A percentile compares a stretch with the other conserved stretches of the same genome.
Conservation (phyloP, 92 coral and sea anemone genomes). For the Siderastrea siderea region DNA sequence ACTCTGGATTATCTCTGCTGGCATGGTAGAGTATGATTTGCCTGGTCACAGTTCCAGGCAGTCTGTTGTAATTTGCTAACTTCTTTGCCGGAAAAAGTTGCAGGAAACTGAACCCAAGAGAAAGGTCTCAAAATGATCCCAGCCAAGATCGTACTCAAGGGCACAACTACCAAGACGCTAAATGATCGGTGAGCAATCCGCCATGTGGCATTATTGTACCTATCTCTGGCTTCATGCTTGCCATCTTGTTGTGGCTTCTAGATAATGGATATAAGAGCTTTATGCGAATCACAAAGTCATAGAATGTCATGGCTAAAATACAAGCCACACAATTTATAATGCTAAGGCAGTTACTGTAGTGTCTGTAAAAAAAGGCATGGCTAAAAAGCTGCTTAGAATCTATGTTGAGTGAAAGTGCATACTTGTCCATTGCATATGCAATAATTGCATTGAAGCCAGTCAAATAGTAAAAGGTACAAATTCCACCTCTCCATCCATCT, state of each 20-base stretch:
- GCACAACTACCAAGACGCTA: slow-evolving; percentile 96
- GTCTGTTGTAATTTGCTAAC: background rate
- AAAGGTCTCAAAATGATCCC: slow-evolving; percentile 67
- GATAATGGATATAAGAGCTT: slow-evolving; percentile 4
- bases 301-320: background rate
- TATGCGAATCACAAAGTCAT: background rate
- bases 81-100: slow-evolving; percentile 35
- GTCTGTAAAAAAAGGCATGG: background rate
- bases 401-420: slow-evolving; percentile 30
- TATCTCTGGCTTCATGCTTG: slow-evolving; percentile 67
- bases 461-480: slow-evolving; percentile 64
- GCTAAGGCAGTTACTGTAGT: background rate
- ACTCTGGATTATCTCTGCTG: background rate
- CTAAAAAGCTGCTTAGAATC: slow-evolving; percentile 13
- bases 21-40: background rate
- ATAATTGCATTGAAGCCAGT: slow-evolving; percentile 53
- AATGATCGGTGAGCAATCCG: slow-evolving; percentile 97
- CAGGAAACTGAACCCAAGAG: background rate
- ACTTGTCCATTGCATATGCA: background rate
- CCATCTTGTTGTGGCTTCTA: slow-evolving; percentile 46
- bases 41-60: background rate
- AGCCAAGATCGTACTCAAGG: slow-evolving; percentile 95
- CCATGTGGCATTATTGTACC: slow-evolving; percentile 58
- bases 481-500: slow-evolving; percentile 72
- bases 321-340: slow-evolving; percentile 5